Evolutionary conservation across 2,797 vertebrate genomes (phyloP), one percentile per base, ranked within the genome.

Genomic region (Tauraco hartlaubi): DNA sequence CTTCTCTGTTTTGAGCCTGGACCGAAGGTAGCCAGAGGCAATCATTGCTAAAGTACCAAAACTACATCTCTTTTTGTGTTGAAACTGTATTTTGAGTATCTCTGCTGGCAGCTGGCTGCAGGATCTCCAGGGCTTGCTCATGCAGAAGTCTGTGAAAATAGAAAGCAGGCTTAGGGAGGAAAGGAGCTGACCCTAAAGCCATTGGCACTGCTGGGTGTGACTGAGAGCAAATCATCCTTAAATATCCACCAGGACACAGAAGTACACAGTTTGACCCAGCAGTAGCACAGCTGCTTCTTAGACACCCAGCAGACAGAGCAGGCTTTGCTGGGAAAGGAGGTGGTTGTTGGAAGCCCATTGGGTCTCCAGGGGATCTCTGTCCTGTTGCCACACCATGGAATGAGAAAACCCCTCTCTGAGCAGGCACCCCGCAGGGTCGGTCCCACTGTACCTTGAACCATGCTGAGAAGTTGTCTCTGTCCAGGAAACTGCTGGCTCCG

Each of bases 361-460:
- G 21, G n/a, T 68, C 74, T 75, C 69, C 51, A 43, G 55, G 46
- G 86, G 11, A 62, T 44, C n/a, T 74, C 61, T 4, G 8, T 71
- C n/a, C 81, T 56, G 31, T 4, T 79, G 77, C 43, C 63, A 66
- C 72, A 31, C 20, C 49, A 21, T 1, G 26, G 61, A 35, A 46
- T 31, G 35, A 82, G 54, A 71, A 85, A 82, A 21, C 23, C 52
- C 41, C 26, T 54, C 64, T 58, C 26, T 33, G 67, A 72, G 89
- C 63, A 43, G 29, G 41, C 49, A 48, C 15, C 48, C n/a, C 0
- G 1, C 0, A 0, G 77, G 26, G n/a, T 3, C 2, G 5, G 55
- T 66, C 61, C 44, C 71, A 12, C 41, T 64, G 49, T 21, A 62
- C 68, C 76, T 71, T 33, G 3, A 2, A 9, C 56, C 52, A 35